Conservation (phyloP, 2,888 invertebrate species). For the Ormyrus pomaceus region DNA sequence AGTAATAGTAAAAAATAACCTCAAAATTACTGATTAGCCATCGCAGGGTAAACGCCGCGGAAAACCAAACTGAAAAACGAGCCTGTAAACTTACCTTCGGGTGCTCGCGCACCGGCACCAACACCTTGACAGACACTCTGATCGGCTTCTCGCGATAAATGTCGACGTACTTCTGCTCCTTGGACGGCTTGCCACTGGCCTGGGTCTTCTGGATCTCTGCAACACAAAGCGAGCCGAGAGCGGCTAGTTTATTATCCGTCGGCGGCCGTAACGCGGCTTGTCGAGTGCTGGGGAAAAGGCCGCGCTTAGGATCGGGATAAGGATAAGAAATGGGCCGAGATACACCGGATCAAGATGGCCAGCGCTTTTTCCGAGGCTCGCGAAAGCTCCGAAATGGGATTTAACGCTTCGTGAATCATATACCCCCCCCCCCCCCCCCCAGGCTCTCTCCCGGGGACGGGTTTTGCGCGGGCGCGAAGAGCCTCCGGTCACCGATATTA, state of each 20-base stretch:
- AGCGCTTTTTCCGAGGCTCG: slow-evolving; percentile 21
- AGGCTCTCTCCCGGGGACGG: neutral
- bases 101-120: slow-evolving; percentile 85
- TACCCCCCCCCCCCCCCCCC: slow-evolving; percentile 2
- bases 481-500: neutral
- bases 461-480: neutral
- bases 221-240: slow-evolving; percentile 61
- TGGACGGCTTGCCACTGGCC: slow-evolving; percentile 81
- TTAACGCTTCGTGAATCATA: slow-evolving; percentile 49
- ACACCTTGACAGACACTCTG: slow-evolving; percentile 84
- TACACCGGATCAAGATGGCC: slow-evolving; percentile 39
- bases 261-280: neutral
- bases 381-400: slow-evolving; percentile 45
- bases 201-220: slow-evolving; percentile 87
- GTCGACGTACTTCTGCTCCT: slow-evolving; percentile 85
- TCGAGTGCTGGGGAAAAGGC: neutral
- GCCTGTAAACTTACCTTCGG: slow-evolving; percentile 79
- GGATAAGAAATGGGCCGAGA: slow-evolving; percentile 46
- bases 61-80: no score
- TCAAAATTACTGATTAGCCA: no score
- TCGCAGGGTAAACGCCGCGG: no score
- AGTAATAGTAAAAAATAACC: no score
- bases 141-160: slow-evolving; percentile 86
- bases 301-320: slow-evolving; percentile 37
- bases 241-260: slow-evolving; percentile 39